Conservation (phyloP, 2,113 vertebrate species). For the Oostethus manadensis region DNA sequence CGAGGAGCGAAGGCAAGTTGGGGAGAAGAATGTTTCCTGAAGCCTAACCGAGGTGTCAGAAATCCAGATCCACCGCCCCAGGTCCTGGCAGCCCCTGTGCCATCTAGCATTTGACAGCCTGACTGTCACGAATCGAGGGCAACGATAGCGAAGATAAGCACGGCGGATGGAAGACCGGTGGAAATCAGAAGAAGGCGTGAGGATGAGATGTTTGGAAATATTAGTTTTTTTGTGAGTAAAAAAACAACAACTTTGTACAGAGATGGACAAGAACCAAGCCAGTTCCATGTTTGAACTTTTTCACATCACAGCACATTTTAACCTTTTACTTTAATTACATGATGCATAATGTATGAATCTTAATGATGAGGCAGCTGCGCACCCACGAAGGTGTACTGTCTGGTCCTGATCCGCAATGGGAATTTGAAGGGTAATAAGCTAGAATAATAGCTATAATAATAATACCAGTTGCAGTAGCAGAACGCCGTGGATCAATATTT, state of each 20-base stretch:
- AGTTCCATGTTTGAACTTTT: background rate
- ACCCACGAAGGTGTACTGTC: background rate
- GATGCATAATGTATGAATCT: background rate
- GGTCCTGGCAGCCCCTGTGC: slow-evolving; percentile 26
- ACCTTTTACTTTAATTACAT: background rate
- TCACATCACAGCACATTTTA: background rate
- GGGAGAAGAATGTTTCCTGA: slow-evolving; percentile 38
- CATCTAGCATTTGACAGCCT: slow-evolving; percentile 47
- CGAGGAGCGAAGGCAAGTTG: slow-evolving; percentile 16
- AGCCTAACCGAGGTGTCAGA: slow-evolving; percentile 70
- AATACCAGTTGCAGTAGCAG: background rate
- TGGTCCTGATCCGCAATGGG: background rate
- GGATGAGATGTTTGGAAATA: background rate
- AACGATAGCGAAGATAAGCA: slow-evolving; percentile 32
- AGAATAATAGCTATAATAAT: too few relatives aligned
- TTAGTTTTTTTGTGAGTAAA: background rate
- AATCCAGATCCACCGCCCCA: slow-evolving; percentile 22
- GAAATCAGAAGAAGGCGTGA: background rate
- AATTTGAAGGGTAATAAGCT: background rate
- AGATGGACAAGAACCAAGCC: background rate
- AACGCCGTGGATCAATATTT: background rate
- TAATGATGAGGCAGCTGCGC: background rate
- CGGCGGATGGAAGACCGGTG: slow-evolving; percentile 1
- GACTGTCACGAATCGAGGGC: slow-evolving; percentile 32
- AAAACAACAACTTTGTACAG: background rate